Evolutionary conservation across 2,113 vertebrate genomes (phyloP), one percentile per base, ranked within the genome.

Genomic region (Ondatra zibethicus): DNA sequence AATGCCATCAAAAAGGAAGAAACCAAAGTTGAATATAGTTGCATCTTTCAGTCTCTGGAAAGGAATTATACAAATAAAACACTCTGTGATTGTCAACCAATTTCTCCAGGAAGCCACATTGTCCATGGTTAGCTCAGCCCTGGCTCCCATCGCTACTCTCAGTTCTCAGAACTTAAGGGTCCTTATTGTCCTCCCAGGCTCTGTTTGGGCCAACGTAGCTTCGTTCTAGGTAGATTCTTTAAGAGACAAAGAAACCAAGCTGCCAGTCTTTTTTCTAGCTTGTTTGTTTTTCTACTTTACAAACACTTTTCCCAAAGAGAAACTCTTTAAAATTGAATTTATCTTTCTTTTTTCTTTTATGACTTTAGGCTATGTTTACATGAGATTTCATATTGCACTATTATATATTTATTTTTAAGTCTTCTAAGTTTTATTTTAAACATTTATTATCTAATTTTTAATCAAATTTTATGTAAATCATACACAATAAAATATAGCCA

Each of bases 281-380:
- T 42, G 31, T 19, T 80, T 80, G 47, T 52, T 93, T 97, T 76
- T 63, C 76, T 68, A 39, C 7, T 87, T 88, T 93, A 31, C 86
- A 77, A 14, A 31, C 16, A 58, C 68, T 95, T 92, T 88, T 80
- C 58, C 76, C 10, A 50, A 25, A 47, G 0, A 63, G 50, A 65
- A 94, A 45, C 16, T 27, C 61, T 75, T 33, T 42, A 19, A 70
- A 42, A 87, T 55, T 72, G 47, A 78, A 92, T 68, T n/a, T 36
- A 36, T 42, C 68, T 39, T 3, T 72, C 80, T 65, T 55, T 58
- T 63, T 31, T 63, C 76, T 68, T 47, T n/a, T 61, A 52, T 55
- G 13, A 11, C 14, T 66, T 95, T 75, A 39, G 77, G 82, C 9
- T 78, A 70, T 65, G 8, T 93, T 88, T 91, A 91, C 12, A 61